Conservation (phyloP, 2,797 vertebrate genomes). For the Acanthopagrus latus region DNA sequence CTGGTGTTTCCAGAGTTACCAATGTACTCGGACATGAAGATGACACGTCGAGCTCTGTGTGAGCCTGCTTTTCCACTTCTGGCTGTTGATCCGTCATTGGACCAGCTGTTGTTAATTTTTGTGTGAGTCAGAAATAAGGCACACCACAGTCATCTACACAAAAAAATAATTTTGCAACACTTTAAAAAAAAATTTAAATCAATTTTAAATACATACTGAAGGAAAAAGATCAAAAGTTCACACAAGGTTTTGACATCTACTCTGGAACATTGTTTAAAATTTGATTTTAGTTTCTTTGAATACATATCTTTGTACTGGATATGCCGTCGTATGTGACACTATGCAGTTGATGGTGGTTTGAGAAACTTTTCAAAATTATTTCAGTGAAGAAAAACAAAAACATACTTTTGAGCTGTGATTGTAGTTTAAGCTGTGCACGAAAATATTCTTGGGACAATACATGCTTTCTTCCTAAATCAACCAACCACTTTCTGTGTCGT, state of each 20-base stretch:
- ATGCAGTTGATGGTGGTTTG: neutral
- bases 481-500: neutral
- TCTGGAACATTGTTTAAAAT: neutral
- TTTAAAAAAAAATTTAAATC: too few species aligned
- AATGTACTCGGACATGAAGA: neutral
- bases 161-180: too few species aligned
- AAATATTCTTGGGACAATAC: neutral
- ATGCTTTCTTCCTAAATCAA: neutral
- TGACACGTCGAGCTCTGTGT: too few species aligned
- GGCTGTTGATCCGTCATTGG: too few species aligned
- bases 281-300: neutral
- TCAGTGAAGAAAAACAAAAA: neutral
- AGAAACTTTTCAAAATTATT: neutral
- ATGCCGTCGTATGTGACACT: neutral
- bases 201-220: too few species aligned
- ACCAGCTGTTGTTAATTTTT: conserved; percentile 16
- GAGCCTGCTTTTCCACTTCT: conserved; percentile 3
- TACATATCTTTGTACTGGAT: conserved; percentile 3
- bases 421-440: neutral
- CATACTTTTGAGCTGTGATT: neutral
- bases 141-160: conserved; percentile 1
- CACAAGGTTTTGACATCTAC: neutral
- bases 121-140: conserved; percentile 24
- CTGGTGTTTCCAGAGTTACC: conserved; percentile 1
- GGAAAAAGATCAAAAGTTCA: neutral